Evolutionary conservation across 2,888 invertebrate species (phyloP), one percentile per base, ranked within the genome.

Genomic region (Mycalesis mineus): DNA sequence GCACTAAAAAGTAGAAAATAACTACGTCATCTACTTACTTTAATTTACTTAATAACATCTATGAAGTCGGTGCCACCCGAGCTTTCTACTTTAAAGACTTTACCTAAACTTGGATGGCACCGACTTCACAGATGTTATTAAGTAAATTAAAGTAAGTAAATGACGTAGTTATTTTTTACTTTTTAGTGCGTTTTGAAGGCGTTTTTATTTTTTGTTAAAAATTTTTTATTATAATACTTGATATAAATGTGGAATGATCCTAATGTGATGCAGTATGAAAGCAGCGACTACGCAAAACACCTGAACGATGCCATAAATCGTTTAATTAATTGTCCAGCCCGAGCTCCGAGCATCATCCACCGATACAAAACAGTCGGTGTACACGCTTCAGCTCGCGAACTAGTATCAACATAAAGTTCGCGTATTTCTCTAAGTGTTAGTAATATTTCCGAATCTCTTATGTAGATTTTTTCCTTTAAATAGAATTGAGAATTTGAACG

Each of bases 361-460:
- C 58, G 60, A 67, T 65, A 65, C 58, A 62, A 68, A 73, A 67
- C 80, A 82, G 84, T 82, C 58, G 67, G 63, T 61, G 66, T 66
- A 70, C 66, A 60, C 69, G 65, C 69, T 71, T 67, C 70, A 68
- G 60, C 65, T 71, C 62, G 74, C 36, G 55, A 58, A 65, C 65
- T 64, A 58, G 60, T 52, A 40, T 49, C 44, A 41, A 33, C 33
- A 11, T 17, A 9, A 22, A 37, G 7, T 8, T 49, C n/a, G 28
- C 28, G 22, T 49, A 37, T 28, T 41, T 14, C 15, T 11, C 7
- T 31, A 15, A 3, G 28, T 37, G 4, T 37, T 13, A 37, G 28
- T 49, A 13, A 49, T 17, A 36, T 13, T 36, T 8, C 39, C 14
- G 17, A n/a, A 6, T 42, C 8, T 22, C 22, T 41, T 17, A 22